These are phyloP conservation scores for Pelosia muscerda DNA, from an alignment of 2,888 invertebrate species.

Conservation along the genomic window DNA sequence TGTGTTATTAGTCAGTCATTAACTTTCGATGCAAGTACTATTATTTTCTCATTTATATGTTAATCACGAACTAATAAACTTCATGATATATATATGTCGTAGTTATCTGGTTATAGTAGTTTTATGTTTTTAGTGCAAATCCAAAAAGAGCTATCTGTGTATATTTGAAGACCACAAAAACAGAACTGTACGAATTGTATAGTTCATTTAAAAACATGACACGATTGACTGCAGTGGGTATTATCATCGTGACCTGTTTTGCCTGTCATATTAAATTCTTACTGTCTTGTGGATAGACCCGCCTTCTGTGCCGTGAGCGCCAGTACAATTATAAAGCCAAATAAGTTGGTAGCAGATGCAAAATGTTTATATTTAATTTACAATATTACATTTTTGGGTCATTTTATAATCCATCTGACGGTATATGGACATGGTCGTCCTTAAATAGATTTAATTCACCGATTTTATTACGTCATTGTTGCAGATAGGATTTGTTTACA, in stretches of 20 bases:
- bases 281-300: neutral
- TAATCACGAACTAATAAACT: no score
- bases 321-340: neutral
- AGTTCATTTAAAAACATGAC: neutral
- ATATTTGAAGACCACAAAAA: neutral
- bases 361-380: neutral
- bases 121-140: no score
- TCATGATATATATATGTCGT: no score
- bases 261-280: neutral
- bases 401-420: neutral
- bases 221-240: slow-evolving; percentile 1
- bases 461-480: no score
- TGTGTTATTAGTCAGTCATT: neutral
- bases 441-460: no score
- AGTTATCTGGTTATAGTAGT: no score
- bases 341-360: neutral
- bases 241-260: neutral
- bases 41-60: no score
- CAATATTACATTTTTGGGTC: neutral
- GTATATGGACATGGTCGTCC: neutral
- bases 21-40: no score
- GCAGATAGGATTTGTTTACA: no score
- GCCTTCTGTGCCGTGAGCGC: neutral
- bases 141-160: neutral
- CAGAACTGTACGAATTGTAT: neutral